These are phyloP conservation scores for Epsilonema sp. DNA, from an alignment of 2,888 invertebrate species.

Conservation along the genomic window DNA sequence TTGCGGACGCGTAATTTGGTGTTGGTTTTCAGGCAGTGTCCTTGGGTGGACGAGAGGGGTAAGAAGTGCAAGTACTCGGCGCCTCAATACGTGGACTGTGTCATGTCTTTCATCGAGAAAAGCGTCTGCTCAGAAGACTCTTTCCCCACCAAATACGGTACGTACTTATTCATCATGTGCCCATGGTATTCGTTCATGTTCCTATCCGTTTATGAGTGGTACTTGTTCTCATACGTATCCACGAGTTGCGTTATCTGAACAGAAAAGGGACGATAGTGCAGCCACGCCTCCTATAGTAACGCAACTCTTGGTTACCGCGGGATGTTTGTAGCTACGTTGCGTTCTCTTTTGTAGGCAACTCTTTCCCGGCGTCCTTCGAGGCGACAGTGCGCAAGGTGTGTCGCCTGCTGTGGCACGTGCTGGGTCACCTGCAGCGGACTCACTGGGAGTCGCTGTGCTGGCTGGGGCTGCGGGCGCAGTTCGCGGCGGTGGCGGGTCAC, in stretches of 20 bases:
- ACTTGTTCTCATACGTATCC: too few species aligned
- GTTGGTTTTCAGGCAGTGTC: conserved; percentile 64
- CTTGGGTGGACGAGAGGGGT: conserved; percentile 96
- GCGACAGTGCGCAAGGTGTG: conserved; percentile 83
- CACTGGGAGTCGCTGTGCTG: conserved; percentile 87
- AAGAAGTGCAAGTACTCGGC: conserved; percentile 91
- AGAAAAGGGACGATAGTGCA: too few species aligned
- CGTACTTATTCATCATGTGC: conserved; percentile 32
- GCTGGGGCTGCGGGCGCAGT: conserved; percentile 79
- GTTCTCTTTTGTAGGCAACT: conserved; percentile 36
- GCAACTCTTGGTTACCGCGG: too few species aligned
- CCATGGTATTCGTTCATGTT: too few species aligned
- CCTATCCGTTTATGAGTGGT: too few species aligned
- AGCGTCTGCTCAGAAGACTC: conserved; percentile 76
- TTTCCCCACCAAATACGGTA: conserved; percentile 96
- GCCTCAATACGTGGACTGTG: conserved; percentile 94
- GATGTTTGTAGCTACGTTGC: too few species aligned
- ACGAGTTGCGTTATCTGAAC: too few species aligned
- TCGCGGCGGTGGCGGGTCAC: conserved; percentile 91
- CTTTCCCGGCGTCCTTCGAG: conserved; percentile 83
- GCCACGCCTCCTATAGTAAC: too few species aligned
- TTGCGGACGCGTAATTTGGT: too few species aligned
- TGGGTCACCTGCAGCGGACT: conserved; percentile 91
- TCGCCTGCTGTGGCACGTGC: conserved; percentile 85
- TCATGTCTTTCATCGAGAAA: conserved; percentile 93